Evolutionary conservation across 1,140 invertebrate species (phyloP), one percentile per base, ranked within the genome.

Genomic region (Microplitis demolitor): DNA sequence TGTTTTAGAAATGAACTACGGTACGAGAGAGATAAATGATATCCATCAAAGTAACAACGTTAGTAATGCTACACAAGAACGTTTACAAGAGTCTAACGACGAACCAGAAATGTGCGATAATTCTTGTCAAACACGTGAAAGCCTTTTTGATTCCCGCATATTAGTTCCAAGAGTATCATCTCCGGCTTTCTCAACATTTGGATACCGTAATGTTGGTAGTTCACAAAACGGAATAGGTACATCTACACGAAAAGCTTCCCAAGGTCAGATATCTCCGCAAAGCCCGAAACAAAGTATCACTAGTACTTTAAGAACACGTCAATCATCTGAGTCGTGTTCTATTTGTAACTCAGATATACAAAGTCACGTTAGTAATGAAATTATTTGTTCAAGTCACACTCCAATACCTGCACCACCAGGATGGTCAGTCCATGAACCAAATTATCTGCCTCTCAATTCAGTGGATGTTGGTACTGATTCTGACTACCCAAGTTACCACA

Each of bases 91-190:
- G 69, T 85, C 89, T 2, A 86, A 74, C 56, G 88, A 89, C 9
- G 86, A 87, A 64, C 85, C 84, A 2, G 92, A 94, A 78, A 94
- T 93, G 84, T 90, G 92, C 71, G 93, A 95, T 79, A 93, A 90
- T 66, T 92, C 91, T 3, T 94, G 93, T 79, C 94, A 95, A 80
- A 95, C 94, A 0, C 88, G 93, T 50, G 93, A 94, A 78, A 94
- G 92, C 78, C 84, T 94, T 3, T 93, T 93, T 78, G 90, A 92
- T n/a, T 69, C 82, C 0, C 74, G 77, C 14, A 74, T 80, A 5
- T n/a, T 77, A 0, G 81, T 85, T 8, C 37, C 74, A 2, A 61
- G 56, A 14, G 50, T 76, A 14, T 68, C 74, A 34, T 77, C 72
- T 0, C 24, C 72, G 3, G 74, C 74, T 11, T 85, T 86, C 60